phyloP scores from a whole-genome alignment of 2,113 vertebrate species.

The Crocuta crocuta region DNA sequence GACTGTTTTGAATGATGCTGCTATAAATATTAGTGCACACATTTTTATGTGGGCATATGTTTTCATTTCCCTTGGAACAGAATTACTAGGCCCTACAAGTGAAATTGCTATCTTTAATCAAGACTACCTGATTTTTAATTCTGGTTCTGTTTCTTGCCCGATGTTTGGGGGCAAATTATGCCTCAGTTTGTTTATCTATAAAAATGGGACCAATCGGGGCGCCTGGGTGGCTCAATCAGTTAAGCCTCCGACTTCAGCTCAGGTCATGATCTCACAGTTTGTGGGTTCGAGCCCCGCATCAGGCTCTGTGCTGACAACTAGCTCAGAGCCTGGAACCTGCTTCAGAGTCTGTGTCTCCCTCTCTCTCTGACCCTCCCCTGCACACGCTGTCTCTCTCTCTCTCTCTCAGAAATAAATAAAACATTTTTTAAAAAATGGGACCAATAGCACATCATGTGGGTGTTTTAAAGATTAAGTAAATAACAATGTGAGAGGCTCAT shows the following conservation, averaged over 20 bases:
- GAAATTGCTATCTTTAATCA: background rate
- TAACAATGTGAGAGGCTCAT: background rate
- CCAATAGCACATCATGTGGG: background rate
- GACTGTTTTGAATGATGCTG: background rate
- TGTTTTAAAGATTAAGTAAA: background rate
- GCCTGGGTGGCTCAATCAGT: too few relatives aligned
- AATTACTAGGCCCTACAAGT: background rate
- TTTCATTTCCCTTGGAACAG: background rate
- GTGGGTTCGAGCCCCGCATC: too few relatives aligned
- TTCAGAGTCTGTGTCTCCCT: too few relatives aligned
- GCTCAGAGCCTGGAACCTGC: too few relatives aligned
- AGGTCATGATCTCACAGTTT: too few relatives aligned
- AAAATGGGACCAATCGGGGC: background rate
- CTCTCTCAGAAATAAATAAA: too few relatives aligned
- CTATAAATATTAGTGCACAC: background rate
- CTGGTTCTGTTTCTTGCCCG: background rate
- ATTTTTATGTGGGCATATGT: background rate
- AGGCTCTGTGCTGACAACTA: too few relatives aligned
- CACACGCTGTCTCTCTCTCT: too few relatives aligned
- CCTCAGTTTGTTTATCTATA: background rate
- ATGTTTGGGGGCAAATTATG: background rate
- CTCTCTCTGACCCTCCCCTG: too few relatives aligned
- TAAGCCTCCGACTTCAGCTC: too few relatives aligned
- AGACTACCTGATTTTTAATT: background rate
- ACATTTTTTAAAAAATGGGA: background rate